Evolutionary conservation across 2,113 vertebrate genomes (phyloP), one percentile per base, ranked within the genome.

Genomic region (Pontoporia blainvillei): DNA sequence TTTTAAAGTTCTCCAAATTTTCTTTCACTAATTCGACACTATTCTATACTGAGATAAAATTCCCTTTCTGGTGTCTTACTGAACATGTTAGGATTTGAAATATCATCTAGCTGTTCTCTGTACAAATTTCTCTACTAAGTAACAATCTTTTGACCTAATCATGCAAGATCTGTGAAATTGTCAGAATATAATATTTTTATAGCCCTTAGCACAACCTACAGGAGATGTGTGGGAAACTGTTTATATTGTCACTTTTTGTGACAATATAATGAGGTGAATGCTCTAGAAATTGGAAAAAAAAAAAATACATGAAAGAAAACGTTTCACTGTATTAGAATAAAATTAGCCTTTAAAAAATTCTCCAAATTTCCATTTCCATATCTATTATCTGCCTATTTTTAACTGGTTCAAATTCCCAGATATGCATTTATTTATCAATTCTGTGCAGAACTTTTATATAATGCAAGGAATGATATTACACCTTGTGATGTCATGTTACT

Each of bases 191-290:
- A 11, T 73, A 95, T 90, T 97, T 97, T 90, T 98, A 72, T 93
- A 97, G 41, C 21, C 76, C 86, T 94, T 27, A 97, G 8, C 61
- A 90, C 81, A 97, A 92, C 71, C 92, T 97, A 91, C 76, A 93
- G 72, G 46, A 79, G n/a, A 92, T 66, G 54, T 96, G n/a, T 93
- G 57, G 83, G 66, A 95, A 97, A 88, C 86, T 94, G 90, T 98
- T 97, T 98, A 97, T 97, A 97, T 95, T 95, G 57, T 87, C 79
- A 78, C 36, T 94, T 97, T 96, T 85, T 96, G 62, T 98, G 94
- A 97, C 90, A 98, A 14, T 9, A 4, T 88, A 96, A 81, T 96
- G 86, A 95, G 97, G 94, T 82, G 5, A 97, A 97, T 98, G 96
- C 98, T 97, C 86, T 97, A 91, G 96, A 98, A 98, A 96, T 2